These are phyloP conservation scores for Leptodactylus fuscus DNA, from an alignment of 2,113 vertebrate species.

Conservation along the genomic window DNA sequence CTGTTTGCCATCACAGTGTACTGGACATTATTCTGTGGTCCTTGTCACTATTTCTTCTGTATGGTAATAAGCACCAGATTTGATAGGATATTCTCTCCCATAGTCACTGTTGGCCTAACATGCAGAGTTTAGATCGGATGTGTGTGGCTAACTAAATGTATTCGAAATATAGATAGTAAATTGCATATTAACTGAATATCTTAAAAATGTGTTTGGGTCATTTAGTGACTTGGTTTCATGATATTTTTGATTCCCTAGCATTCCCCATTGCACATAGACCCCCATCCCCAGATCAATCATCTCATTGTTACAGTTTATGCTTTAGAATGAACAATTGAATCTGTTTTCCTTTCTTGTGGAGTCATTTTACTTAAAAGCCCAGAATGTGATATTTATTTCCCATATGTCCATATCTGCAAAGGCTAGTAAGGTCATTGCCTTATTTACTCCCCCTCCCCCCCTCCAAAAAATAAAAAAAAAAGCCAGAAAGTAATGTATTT, in stretches of 20 bases:
- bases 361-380: background rate
- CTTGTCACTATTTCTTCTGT: background rate
- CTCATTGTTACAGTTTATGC: background rate
- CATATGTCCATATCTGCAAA: constrained; percentile 9
- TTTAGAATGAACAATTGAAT: background rate
- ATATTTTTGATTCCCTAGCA: background rate
- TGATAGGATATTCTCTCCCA: background rate
- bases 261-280: background rate
- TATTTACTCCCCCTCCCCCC: constrained; percentile 15
- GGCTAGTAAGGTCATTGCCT: constrained; percentile 29
- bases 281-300: background rate
- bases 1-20: too few relatives aligned
- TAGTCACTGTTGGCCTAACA: background rate
- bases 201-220: background rate
- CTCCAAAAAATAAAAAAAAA: too few relatives aligned
- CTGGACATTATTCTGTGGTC: background rate
- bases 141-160: background rate
- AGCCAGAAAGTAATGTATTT: constrained; percentile 28
- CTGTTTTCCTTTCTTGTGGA: background rate
- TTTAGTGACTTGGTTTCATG: background rate
- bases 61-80: background rate
- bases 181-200: constrained; percentile 7
- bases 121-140: background rate
- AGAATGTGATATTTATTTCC: constrained; percentile 38
- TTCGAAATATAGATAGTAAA: background rate